Evolutionary conservation across 2,113 vertebrate species (phyloP), one percentile per base, ranked within the genome.

Genomic region (Dicerorhinus sumatrensis): DNA sequence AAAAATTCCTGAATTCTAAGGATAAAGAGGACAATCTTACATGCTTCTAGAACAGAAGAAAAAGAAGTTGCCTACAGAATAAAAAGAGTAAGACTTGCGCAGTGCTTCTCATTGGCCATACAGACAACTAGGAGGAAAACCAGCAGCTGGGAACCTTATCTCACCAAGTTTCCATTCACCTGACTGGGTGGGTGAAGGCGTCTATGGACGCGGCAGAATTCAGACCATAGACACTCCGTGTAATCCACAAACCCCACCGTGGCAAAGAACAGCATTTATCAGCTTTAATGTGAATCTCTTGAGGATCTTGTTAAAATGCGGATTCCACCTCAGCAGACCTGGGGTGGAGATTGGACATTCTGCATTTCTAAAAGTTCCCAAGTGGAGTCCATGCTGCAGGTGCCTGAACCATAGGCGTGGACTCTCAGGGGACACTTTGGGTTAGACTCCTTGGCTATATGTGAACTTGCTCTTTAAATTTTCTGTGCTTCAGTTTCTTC

Each of bases 1-100:
- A 86, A 83, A 83, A 93, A 89, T 23, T 16, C n/a, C 58, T 60
- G 56, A 87, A 87, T 87, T 92, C 69, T 73, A 65, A 89, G 48
- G 82, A 89, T 31, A 67, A 91, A 93, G 51, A 94, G 31, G 60
- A 85, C n/a, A 86, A 62, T 39, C 25, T 33, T 46, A 58, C 8
- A 16, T 60, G 46, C 23, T 84, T 81, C 80, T 42, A 73, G 29
- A 56, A 54, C 16, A 69, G 48, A 90, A 80, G 36, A 10, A 33
- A 54, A 23, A 33, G 42, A 42, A 73, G n/a, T 18, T 69, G 14
- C 33, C 20, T 54, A 10, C 6, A 42, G 60, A 79, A 62, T 54
- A 89, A 77, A 46, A 80, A 46, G 17, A 46, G 20, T 23, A 73
- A 70, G 70, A 70, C 12, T 36, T 17, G 29, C 77, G n/a, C 1